phyloP scores from a whole-genome alignment of 2,113 vertebrate genomes.

The Psettodes erumei region DNA sequence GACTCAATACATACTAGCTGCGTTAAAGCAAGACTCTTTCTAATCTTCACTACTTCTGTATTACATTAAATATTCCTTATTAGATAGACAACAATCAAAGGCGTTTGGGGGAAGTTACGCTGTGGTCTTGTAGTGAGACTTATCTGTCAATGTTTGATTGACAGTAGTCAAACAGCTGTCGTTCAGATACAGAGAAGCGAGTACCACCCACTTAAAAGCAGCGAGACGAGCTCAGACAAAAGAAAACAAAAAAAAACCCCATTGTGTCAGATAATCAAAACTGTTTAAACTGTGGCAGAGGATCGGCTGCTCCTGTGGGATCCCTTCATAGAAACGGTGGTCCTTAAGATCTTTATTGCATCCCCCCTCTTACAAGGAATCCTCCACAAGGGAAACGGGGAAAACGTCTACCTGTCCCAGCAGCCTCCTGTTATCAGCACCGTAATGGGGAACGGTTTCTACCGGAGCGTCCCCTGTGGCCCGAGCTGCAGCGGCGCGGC shows the following conservation, averaged over 20 bases:
- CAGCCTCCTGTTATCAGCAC: slow-evolving; percentile 94
- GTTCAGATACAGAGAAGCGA: background rate
- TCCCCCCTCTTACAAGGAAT: slow-evolving; percentile 85
- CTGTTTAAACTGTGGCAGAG: background rate
- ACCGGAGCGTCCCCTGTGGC: slow-evolving; percentile 84
- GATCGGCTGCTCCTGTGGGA: background rate
- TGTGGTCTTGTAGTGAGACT: background rate
- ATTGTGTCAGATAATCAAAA: slow-evolving; percentile 7
- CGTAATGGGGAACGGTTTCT: slow-evolving; percentile 96
- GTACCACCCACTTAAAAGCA: background rate
- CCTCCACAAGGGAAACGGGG: slow-evolving; percentile 97
- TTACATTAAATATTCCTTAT: background rate
- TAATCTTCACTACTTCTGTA: background rate
- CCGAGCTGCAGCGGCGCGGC: slow-evolving; percentile 91
- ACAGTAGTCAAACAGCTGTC: background rate
- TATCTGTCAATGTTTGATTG: background rate
- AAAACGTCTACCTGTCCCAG: slow-evolving; percentile 97
- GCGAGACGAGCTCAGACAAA: background rate
- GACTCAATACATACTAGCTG: background rate
- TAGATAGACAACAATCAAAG: background rate
- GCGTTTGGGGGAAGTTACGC: background rate
- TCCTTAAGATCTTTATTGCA: slow-evolving; percentile 16
- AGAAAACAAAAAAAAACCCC: background rate
- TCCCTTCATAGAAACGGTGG: background rate
- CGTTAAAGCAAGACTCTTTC: background rate